Evolutionary conservation across 2,888 invertebrate species (phyloP), one percentile per base, ranked within the genome.

Genomic region (Conistra vaccinii): DNA sequence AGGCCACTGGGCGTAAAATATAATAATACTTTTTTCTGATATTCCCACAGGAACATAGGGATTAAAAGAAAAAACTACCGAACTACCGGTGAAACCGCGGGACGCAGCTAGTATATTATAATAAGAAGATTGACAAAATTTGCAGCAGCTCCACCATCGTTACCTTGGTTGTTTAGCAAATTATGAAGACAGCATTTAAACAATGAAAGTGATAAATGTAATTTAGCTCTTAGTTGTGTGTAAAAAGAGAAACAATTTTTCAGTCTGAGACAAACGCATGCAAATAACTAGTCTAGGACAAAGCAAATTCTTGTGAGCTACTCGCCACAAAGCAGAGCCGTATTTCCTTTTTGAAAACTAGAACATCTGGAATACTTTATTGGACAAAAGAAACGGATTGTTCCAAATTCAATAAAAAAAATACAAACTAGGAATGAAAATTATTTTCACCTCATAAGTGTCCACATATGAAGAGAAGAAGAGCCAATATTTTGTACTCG

Each of bases 281-380:
- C 63, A 79, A 83, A 83, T 58, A 58, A 68, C 69, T 83, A 66
- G 55, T 78, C 65, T 61, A 69, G 76, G 14, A 57, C 79, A 83
- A 83, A 83, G 60, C 55, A 57, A 78, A 51, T 70, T 42, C 53
- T 78, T 42, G 70, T 68, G 63, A 17, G 48, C 48, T 69, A 53
- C 45, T 77, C 57, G 53, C 57, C 17, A 55, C 32, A 73, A 55
- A 75, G 58, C 5, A 17, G 26, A 81, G 42, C 26, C 7, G 42
- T 53, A n/a, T 42, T 63, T 51, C 57, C 12, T 39, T 76, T 61
- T 55, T 73, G 29, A 20, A n/a, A 62, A 6, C 29, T 42, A 57
- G 23, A 76, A 3, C 0, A 32, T 58, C 26, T 58, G 17, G 35
- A 75, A 55, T 58, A 39, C 48, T 62, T 55, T 76, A 51, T 23